These are phyloP conservation scores for Oxyura jamaicensis DNA, from an alignment of 2,113 vertebrate species.

Conservation along the genomic window DNA sequence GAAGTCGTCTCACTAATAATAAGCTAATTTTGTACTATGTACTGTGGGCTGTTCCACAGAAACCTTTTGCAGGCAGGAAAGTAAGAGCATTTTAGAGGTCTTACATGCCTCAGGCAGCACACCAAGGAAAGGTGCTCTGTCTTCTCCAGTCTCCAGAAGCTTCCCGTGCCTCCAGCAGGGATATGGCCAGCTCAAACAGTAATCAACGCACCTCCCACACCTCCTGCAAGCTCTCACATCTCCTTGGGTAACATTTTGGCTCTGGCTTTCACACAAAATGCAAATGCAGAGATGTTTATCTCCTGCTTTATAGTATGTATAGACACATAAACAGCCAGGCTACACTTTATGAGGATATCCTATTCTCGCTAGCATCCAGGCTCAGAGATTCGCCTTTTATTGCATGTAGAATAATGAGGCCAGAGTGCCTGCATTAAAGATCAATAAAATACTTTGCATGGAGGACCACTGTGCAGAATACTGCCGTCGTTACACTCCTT, in stretches of 20 bases:
- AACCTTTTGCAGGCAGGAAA: background rate
- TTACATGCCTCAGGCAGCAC: background rate
- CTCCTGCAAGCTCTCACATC: background rate
- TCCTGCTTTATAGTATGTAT: constrained; percentile 34
- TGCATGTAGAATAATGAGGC: constrained; percentile 34
- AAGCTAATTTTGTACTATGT: background rate
- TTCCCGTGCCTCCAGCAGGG: background rate
- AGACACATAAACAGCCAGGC: constrained; percentile 40
- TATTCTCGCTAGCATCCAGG: constrained; percentile 12
- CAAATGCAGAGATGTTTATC: constrained; percentile 55
- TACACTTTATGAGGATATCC: constrained; percentile 27
- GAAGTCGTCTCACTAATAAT: background rate
- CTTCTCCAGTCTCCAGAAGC: background rate
- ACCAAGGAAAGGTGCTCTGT: background rate
- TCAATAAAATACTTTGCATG: constrained; percentile 27
- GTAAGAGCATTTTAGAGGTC: background rate
- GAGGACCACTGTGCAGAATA: background rate
- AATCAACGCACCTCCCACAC: background rate
- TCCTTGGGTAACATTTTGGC: constrained; percentile 31
- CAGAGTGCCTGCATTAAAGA: constrained; percentile 42
- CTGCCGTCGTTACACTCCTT: background rate
- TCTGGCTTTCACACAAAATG: constrained; percentile 10
- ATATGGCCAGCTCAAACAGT: background rate
- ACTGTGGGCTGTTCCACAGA: background rate
- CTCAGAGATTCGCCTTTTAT: constrained; percentile 17